Base-by-base conservation (phyloP, 2,113 vertebrate species). In the Ivindomyrus marchei region DNA sequence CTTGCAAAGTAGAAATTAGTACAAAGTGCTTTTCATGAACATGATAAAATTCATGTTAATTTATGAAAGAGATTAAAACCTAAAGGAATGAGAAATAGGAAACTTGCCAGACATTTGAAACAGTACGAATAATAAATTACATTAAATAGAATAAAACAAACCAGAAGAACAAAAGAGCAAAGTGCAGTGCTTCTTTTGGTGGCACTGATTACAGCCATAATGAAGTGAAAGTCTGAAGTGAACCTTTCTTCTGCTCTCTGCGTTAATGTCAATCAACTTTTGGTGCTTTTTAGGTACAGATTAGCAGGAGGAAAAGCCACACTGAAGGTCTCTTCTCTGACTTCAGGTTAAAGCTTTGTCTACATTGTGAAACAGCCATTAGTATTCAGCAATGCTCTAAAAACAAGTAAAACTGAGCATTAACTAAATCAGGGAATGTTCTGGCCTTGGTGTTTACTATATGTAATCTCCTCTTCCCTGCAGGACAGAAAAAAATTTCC, bases 221-320 rank as follows among this genome's bases (percentile, higher is more conserved):
- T 45, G 83, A 47, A 45, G 39, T 85, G 42, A 47, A n/a, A 45
- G 83, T 85, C 42, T 85, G 45, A 45, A 45, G 21, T 46, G 19
- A 85, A 47, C 24, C 83, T 46, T 47, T 85, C 45, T 85, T 85
- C 83, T 47, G 24, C 2, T n/a, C 83, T 80, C 11, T 19, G 36
- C 31, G 36, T 80, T 80, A 80, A 80, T 80, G 74, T 80, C 74
- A 80, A 47, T 47, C 83, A 85, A 47, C 21, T 46, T 46, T 47
- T 19, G 83, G 83, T 45, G 83, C 83, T 85, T 85, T 85, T 80
- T 42, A 80, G 74, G 74, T 80, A 80, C 74, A 80, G 74, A 80
- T 80, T 80, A 80, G 74, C 74, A 80, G 74, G 74, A 80, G 74
- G 74, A 39, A 80, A 80, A 80, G 74, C 31, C 74, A 80, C 74